Base-by-base conservation (phyloP, 2,113 vertebrate species). In the Calyptommatus sinebrachiatus region DNA sequence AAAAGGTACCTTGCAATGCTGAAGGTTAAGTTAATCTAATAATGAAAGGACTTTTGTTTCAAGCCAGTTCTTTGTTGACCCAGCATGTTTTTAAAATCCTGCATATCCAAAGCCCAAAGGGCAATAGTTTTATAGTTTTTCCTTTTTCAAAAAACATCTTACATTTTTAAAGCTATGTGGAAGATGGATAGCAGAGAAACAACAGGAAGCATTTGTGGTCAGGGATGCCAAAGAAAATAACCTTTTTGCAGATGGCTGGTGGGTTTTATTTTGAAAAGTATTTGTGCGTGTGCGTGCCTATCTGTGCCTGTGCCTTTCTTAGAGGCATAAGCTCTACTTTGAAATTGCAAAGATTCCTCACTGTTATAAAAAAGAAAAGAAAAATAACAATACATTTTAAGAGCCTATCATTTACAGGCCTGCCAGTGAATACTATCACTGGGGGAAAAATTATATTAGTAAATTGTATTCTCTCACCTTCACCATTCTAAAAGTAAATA, bases 21-120 rank as follows among this genome's bases (percentile, higher is more conserved):
- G 82, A 70, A 86, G 86, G 76, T 35, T 78, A 77, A 35, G 63
- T 87, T 91, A 84, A 82, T 77, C 31, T 35, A 80, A 9, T 31
- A 65, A 84, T 81, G 85, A 89, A 71, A 14, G 0, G 4, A 68
- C 70, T 62, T 41, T 63, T 81, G 16, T 77, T 41, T 83, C 14
- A 0, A 26, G 65, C 11, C 14, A 82, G 66, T 46, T 70, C 31
- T 61, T 75, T 62, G 75, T 88, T 85, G 3, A 2, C 12, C 71
- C 53, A 35, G 10, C 0, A 5, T 31, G 28, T 63, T 86, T 69
- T 73, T 28, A 85, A 86, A n/a, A 20, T 63, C n/a, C 22, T 8
- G 2, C 2, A 7, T 66, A 83, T 31, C 76, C 78, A 80, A 63
- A 73, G 60, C 45, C 8, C 1, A 9, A 8, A 22, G 62, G 62